A percentile compares a stretch with the other conserved stretches of the same genome.
These are phyloP conservation scores for Montipora capitata DNA, from an alignment of 92 coral and sea anemone species.

Conservation along the genomic window DNA sequence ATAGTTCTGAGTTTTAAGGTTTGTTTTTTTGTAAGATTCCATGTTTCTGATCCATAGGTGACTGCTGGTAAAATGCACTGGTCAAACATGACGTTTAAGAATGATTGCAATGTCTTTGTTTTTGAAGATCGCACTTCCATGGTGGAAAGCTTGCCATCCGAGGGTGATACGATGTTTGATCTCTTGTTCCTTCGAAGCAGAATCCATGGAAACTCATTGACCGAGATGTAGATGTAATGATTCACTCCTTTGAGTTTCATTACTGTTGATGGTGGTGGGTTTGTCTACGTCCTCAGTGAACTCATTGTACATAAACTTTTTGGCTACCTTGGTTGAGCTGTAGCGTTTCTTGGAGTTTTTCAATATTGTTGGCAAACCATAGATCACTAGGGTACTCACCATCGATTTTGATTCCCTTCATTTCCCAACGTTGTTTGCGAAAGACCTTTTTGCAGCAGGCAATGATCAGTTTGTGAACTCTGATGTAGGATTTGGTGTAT, in stretches of 20 bases:
- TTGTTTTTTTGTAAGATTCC: too few species aligned
- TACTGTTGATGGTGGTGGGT: background rate
- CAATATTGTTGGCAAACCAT: background rate
- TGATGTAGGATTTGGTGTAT: slow-evolving; percentile 4
- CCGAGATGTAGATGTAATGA: background rate
- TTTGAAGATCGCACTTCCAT: background rate
- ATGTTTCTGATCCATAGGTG: too few species aligned
- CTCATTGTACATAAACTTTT: background rate
- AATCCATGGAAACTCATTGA: background rate
- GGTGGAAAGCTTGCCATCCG: too few species aligned
- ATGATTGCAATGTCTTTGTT: slow-evolving; percentile 2
- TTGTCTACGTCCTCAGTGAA: too few species aligned
- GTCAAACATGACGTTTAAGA: background rate
- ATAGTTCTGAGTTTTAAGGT: too few species aligned
- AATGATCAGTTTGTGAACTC: background rate
- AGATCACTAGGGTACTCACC: background rate
- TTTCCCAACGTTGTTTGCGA: background rate
- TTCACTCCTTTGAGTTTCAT: background rate
- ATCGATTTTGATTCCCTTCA: background rate
- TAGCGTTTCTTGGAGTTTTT: slow-evolving; percentile 2
- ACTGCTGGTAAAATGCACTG: background rate
- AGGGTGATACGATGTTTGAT: background rate
- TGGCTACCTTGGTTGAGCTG: background rate
- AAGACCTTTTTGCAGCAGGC: background rate
- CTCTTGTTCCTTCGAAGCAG: background rate